phyloP scores from a whole-genome alignment of 2,888 invertebrate species.

The Notodonta dromedarius region DNA sequence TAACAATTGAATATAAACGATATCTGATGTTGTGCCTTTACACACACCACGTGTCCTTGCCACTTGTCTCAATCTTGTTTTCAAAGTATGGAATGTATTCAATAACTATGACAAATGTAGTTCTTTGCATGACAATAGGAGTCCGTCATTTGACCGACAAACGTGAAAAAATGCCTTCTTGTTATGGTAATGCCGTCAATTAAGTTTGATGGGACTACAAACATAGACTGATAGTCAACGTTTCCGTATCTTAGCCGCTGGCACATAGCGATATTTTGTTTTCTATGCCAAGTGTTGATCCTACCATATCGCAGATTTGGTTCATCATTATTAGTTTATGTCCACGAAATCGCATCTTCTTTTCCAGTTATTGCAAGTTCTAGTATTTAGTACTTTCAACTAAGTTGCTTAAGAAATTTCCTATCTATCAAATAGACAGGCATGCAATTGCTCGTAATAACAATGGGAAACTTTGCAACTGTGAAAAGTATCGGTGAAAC shows the following conservation, averaged over 20 bases:
- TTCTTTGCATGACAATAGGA: conserved; percentile 69
- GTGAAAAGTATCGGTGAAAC: conserved; percentile 38
- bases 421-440: not conserved
- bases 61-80: conserved; percentile 46
- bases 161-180: conserved; percentile 57
- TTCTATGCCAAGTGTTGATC: too few species aligned
- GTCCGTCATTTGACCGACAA: conserved; percentile 57
- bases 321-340: not conserved
- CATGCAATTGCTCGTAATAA: conserved; percentile 23
- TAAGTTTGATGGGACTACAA: conserved; percentile 43
- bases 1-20: too few species aligned
- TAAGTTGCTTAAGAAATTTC: not conserved
- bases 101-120: conserved; percentile 62
- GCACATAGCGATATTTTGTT: not conserved
- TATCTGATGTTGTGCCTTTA: conserved; percentile 26
- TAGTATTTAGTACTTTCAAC: too few species aligned
- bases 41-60: conserved; percentile 44
- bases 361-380: not conserved
- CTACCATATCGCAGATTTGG: not conserved
- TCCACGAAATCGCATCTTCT: not conserved
- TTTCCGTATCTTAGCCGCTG: conserved; percentile 39
- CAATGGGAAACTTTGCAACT: conserved; percentile 56
- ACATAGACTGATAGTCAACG: conserved; percentile 42
- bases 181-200: conserved; percentile 65
- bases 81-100: conserved; percentile 47